These are phyloP conservation scores for Conomelus anceps DNA, from an alignment of 2,888 invertebrate genomes.

Conservation along the genomic window DNA sequence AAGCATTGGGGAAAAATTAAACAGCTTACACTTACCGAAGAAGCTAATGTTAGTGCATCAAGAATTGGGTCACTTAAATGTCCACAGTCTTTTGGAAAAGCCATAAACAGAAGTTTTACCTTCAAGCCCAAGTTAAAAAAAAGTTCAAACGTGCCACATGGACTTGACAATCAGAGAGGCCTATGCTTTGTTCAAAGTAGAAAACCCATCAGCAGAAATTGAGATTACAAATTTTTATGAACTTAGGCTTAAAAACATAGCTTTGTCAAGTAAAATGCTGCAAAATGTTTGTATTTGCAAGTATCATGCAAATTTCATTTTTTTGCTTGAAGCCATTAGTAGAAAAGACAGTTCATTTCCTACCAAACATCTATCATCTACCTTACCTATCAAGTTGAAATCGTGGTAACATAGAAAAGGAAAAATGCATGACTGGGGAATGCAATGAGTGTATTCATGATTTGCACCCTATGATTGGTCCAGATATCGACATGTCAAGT, in stretches of 20 bases:
- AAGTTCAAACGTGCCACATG: slow-evolving; percentile 14
- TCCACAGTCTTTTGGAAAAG: neutral
- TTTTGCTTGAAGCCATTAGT: slow-evolving; percentile 12
- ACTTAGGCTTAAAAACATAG: slow-evolving; percentile 11
- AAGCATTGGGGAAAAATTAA: neutral
- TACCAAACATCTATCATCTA: too few relatives aligned
- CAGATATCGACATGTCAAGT: neutral
- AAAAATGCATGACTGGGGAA: neutral
- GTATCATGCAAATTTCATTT: slow-evolving; percentile 22
- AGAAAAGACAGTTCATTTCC: neutral
- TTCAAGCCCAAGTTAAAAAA: slow-evolving; percentile 2
- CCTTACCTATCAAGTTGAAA: too few relatives aligned
- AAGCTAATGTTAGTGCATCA: neutral
- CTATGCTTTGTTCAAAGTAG: slow-evolving; percentile 1
- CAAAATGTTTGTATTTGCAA: slow-evolving; percentile 23
- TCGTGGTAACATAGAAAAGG: neutral
- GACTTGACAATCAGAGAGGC: slow-evolving; percentile 8
- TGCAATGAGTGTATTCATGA: neutral
- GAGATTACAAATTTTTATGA: slow-evolving; percentile 13
- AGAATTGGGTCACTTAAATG: neutral
- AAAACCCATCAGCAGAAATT: slow-evolving; percentile 5
- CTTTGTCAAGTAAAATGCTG: slow-evolving; percentile 9
- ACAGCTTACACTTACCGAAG: neutral
- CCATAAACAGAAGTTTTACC: too few relatives aligned
- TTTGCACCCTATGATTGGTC: neutral